Conservation (phyloP, 2,113 vertebrate genomes). For the Aplodontia rufa region DNA sequence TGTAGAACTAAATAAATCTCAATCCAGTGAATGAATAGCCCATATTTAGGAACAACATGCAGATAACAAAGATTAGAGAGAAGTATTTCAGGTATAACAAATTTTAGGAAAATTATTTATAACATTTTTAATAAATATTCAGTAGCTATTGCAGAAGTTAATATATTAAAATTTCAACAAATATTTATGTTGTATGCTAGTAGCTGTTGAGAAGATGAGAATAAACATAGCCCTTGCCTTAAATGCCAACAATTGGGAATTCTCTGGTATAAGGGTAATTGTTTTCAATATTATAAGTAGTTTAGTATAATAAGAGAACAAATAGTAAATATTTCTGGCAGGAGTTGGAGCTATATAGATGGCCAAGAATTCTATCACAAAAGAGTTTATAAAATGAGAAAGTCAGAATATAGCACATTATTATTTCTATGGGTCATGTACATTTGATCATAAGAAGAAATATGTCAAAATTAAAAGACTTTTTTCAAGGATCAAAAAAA, state of each 20-base stretch:
- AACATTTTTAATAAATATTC: not conserved
- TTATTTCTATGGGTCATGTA: not conserved
- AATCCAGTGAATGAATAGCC: not conserved
- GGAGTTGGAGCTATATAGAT: not conserved
- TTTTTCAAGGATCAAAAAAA: not conserved
- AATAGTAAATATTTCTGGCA: not conserved
- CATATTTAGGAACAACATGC: not conserved
- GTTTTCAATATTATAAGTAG: not conserved
- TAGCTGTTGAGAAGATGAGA: not conserved
- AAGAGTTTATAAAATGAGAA: not conserved
- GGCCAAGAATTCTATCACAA: not conserved
- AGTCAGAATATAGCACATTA: not conserved
- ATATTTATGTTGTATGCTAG: not conserved
- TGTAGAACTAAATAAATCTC: not conserved
- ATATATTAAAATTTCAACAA: not conserved
- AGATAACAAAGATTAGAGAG: not conserved
- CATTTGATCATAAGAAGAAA: not conserved
- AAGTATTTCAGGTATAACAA: not conserved
- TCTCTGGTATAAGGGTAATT: not conserved
- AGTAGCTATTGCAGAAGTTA: not conserved
- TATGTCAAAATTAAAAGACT: not conserved
- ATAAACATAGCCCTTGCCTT: not conserved
- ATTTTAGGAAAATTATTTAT: not conserved
- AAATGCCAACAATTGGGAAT: not conserved
- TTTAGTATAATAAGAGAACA: not conserved